Conservation (phyloP, 2,888 invertebrate genomes). For the Apotomis capreana region DNA sequence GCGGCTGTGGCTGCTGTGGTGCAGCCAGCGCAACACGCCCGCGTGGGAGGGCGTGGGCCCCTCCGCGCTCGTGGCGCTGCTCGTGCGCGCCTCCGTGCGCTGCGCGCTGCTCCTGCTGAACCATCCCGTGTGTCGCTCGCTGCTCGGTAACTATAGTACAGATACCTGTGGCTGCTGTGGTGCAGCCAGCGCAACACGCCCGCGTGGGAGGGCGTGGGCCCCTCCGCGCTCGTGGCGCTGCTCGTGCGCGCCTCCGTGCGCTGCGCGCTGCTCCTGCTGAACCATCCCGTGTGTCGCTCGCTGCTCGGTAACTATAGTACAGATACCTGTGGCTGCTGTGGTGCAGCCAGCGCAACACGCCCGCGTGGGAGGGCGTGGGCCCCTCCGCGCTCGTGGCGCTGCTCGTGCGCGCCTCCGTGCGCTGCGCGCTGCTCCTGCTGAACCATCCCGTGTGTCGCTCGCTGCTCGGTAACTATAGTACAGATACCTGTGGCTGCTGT, state of each 20-base stretch:
- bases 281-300: constrained; percentile 49
- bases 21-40: constrained; percentile 54
- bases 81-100: constrained; percentile 60
- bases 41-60: constrained; percentile 67
- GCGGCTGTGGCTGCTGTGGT: constrained; percentile 59
- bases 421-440: constrained; percentile 67
- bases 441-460: constrained; percentile 66
- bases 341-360: constrained; percentile 53
- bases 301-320: constrained; percentile 62
- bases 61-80: constrained; percentile 57
- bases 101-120: constrained; percentile 67
- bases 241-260: constrained; percentile 44
- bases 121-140: constrained; percentile 66
- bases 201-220: constrained; percentile 45
- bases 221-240: constrained; percentile 52
- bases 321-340: constrained; percentile 59
- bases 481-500: neutral
- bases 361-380: constrained; percentile 65
- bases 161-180: constrained; percentile 58
- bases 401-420: constrained; percentile 60
- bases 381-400: constrained; percentile 60
- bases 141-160: constrained; percentile 59
- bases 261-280: constrained; percentile 47
- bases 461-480: constrained; percentile 63
- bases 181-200: constrained; percentile 54